These are phyloP conservation scores for Uropetala carovei DNA, from an alignment of 2,888 invertebrate species.

Conservation along the genomic window DNA sequence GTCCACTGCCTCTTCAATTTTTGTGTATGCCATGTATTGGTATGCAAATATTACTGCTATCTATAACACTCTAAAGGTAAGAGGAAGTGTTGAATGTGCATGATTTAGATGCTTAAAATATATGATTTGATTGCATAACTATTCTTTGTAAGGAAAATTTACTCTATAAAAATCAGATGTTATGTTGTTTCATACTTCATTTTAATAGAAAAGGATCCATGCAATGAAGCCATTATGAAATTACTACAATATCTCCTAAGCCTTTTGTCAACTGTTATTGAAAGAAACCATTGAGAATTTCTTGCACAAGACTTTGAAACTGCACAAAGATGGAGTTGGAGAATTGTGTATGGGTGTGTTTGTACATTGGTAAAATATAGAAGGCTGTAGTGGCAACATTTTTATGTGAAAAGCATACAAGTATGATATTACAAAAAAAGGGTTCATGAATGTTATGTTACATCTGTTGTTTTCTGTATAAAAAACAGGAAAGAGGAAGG, in stretches of 20 bases:
- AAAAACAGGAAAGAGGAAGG: slow-evolving; percentile 58
- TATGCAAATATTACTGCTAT: slow-evolving; percentile 1
- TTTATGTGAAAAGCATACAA: slow-evolving; percentile 62
- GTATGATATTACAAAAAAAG: slow-evolving; percentile 51
- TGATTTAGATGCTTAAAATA: slow-evolving; percentile 27
- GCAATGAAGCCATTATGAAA: slow-evolving; percentile 53
- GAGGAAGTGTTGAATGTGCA: slow-evolving; percentile 52
- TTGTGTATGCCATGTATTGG: slow-evolving; percentile 25
- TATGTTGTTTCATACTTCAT: neutral
- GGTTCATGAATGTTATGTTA: slow-evolving; percentile 57
- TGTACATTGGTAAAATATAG: slow-evolving; percentile 62
- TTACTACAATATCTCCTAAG: slow-evolving; percentile 39
- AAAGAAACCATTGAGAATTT: slow-evolving; percentile 63
- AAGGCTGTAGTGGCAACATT: slow-evolving; percentile 57
- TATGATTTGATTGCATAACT: neutral
- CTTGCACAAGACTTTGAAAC: slow-evolving; percentile 60
- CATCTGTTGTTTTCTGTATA: slow-evolving; percentile 62
- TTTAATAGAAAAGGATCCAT: slow-evolving; percentile 58
- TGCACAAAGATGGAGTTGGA: slow-evolving; percentile 50
- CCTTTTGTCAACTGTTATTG: slow-evolving; percentile 55
- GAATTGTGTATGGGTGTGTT: slow-evolving; percentile 61
- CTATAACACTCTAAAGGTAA: slow-evolving; percentile 16
- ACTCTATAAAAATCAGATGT: slow-evolving; percentile 12
- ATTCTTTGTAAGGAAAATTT: slow-evolving; percentile 32
- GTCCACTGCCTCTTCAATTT: slow-evolving; percentile 36